Base-by-base conservation (phyloP, 1,140 invertebrate species). In the Bombus ignitus region DNA sequence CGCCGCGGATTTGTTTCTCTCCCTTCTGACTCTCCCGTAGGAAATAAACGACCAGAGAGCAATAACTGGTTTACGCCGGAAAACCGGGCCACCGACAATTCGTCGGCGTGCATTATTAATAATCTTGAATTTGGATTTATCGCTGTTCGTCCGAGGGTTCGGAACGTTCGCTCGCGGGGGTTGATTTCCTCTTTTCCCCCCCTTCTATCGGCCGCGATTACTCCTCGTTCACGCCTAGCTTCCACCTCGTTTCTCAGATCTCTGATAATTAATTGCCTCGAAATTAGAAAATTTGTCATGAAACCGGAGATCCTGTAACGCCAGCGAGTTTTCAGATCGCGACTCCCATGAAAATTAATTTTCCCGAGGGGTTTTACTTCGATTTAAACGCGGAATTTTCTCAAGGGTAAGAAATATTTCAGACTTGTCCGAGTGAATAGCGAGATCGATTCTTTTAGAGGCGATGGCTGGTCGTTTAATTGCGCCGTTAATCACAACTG, bases 101-200 rank as follows among this genome's bases (percentile, higher is more conserved):
- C 88, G 80, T 89, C 85, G 25, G 77, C 25, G 72, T 89, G 75
- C 85, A 89, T 89, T 89, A 89, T 89, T 77, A 89, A 89, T 71
- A 78, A 83, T 76, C 73, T 59, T 62, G 76, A 73, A 89, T 89
- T 87, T 83, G 78, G 87, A 89, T 89, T 89, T 89, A 89, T 79
- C 28, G 88, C 76, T 44, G 18, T 37, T 12, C 74, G 57, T 70
- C 42, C 35, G 78, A 80, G 76, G 57, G 65, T 22, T 42, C 39
- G 28, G n/a, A 32, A 32, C 8, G n/a, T 3, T 22, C 10, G 13
- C 12, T 15, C 35, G n/a, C 5, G 44, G 62, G 53, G 59, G 42
- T 44, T 73, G 66, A 75, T 71, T 68, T 18, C 47, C 80, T 39
- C 53, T 65, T n/a, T 72, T 6, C 3, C 10, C 25, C 10, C 22